Conservation (phyloP, 2,113 vertebrate species). For the Octodon degus region DNA sequence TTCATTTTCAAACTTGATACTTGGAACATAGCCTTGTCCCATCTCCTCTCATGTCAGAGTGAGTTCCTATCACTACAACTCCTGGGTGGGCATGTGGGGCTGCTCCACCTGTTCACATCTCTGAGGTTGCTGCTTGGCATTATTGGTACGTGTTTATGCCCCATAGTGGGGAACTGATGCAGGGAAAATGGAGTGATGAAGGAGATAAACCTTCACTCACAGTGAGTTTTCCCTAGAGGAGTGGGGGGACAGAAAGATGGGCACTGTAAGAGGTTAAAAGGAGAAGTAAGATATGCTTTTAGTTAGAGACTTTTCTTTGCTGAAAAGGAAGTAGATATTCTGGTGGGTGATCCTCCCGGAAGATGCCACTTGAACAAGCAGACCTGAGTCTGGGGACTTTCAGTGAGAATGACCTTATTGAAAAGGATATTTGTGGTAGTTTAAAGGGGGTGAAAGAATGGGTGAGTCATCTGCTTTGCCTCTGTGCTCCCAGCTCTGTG, state of each 20-base stretch:
- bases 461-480: neutral
- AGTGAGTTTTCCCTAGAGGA: neutral
- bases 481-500: neutral
- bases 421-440: neutral
- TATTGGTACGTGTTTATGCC: neutral
- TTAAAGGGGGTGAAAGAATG: neutral
- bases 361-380: neutral
- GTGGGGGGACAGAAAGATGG: neutral
- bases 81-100: rapidly evolving
- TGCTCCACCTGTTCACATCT: neutral
- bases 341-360: neutral
- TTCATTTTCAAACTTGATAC: neutral
- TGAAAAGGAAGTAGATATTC: neutral
- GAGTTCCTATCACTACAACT: too few relatives aligned
- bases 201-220: neutral
- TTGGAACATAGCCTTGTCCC: neutral
- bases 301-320: neutral
- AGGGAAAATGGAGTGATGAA: neutral
- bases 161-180: neutral
- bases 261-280: neutral
- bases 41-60: neutral
- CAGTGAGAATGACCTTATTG: neutral
- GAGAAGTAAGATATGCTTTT: neutral
- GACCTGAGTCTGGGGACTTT: neutral
- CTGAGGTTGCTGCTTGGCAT: neutral